Percentiles rank a stretch among this genome's conserved stretches.
These are phyloP conservation scores for Meiosimyza decipiens DNA, from an alignment of 2,888 invertebrate genomes.

Conservation along the genomic window DNA sequence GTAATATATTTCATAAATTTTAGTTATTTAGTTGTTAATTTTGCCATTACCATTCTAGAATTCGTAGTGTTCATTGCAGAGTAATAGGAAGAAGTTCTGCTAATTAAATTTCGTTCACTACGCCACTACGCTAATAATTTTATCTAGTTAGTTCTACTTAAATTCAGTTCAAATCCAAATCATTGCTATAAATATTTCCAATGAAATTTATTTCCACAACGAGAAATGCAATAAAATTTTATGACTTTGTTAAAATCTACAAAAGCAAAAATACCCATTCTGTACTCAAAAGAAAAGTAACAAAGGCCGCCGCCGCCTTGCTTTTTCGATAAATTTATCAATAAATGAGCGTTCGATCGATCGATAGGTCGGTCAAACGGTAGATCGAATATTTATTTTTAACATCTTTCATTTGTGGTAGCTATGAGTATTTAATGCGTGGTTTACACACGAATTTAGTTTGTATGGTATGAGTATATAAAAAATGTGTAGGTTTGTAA, in stretches of 20 bases:
- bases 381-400: neutral
- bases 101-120: too few relatives aligned
- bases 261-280: neutral
- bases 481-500: constrained; percentile 10
- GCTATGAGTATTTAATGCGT: neutral
- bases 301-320: neutral
- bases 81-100: too few relatives aligned
- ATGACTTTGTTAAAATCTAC: constrained; percentile 21
- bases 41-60: too few relatives aligned
- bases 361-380: constrained; percentile 19
- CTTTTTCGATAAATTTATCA: neutral
- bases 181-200: neutral
- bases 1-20: too few relatives aligned
- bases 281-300: neutral
- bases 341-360: constrained; percentile 24
- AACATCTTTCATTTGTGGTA: neutral
- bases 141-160: too few relatives aligned
- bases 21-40: too few relatives aligned
- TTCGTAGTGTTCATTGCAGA: too few relatives aligned
- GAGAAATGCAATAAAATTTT: constrained; percentile 28
- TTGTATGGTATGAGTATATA: neutral
- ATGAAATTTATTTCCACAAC: neutral
- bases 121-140: too few relatives aligned
- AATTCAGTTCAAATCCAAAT: too few relatives aligned
- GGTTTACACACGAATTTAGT: neutral